A percentile compares a stretch with the other conserved stretches of the same genome.
phyloP scores from a whole-genome alignment of 2,113 vertebrate species.

The Electrona antarctica region DNA sequence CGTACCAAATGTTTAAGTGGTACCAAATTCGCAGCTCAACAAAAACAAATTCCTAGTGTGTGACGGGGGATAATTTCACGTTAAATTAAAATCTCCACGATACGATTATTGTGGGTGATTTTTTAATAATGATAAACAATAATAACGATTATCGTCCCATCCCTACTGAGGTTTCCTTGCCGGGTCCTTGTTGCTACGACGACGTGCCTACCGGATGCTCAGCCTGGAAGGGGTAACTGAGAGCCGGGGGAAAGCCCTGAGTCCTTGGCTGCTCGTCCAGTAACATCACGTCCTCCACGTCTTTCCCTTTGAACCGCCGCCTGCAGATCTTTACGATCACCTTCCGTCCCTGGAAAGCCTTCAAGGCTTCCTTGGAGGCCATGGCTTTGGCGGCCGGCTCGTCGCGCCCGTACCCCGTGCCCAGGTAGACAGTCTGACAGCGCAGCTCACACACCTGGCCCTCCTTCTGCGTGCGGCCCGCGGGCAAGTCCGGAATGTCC shows the following conservation, averaged over 20 bases:
- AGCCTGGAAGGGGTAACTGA: slow-evolving; percentile 86
- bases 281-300: slow-evolving; percentile 93
- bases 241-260: slow-evolving; percentile 90
- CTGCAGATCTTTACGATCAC: slow-evolving; percentile 93
- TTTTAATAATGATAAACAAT: too few relatives aligned
- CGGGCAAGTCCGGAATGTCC: slow-evolving; percentile 93
- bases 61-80: too few relatives aligned
- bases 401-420: slow-evolving; percentile 94
- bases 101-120: too few relatives aligned
- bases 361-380: slow-evolving; percentile 95
- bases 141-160: too few relatives aligned
- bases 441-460: slow-evolving; percentile 96
- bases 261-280: slow-evolving; percentile 90
- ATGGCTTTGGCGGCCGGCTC: slow-evolving; percentile 91
- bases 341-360: slow-evolving; percentile 94
- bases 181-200: slow-evolving; percentile 24
- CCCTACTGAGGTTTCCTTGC: background rate
- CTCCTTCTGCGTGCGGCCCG: slow-evolving; percentile 90
- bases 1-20: too few relatives aligned
- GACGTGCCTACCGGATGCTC: slow-evolving; percentile 47
- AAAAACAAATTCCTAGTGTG: too few relatives aligned
- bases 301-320: slow-evolving; percentile 87
- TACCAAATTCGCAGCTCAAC: too few relatives aligned
- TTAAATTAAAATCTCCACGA: too few relatives aligned
- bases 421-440: slow-evolving; percentile 93